A percentile compares a stretch with the other conserved stretches of the same genome.
Evolutionary conservation across 2,888 invertebrate species (phyloP).

Genomic region (Cryptus viduatorius): DNA sequence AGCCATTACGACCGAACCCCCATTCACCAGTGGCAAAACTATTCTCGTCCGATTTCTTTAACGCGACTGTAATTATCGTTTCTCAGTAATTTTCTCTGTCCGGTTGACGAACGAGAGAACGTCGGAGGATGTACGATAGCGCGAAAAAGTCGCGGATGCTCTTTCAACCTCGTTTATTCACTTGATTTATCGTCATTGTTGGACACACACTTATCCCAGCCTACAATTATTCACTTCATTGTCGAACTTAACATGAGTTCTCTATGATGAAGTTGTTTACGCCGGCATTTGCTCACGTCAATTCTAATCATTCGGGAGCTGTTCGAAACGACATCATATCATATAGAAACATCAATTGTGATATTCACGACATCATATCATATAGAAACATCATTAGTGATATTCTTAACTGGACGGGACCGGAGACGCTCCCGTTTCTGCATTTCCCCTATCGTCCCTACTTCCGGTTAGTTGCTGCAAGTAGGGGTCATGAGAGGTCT

Average conservation of each 20-base stretch:
- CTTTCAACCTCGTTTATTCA: conserved; percentile 58
- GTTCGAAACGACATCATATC: too few species aligned
- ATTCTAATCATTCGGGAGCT: too few species aligned
- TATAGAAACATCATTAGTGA: too few species aligned
- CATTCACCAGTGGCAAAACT: conserved; percentile 35
- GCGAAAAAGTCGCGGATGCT: conserved; percentile 61
- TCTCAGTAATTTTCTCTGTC: conserved; percentile 64
- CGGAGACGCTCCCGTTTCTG: too few species aligned
- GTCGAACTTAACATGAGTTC: neutral
- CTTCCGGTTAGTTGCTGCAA: too few species aligned
- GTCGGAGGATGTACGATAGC: conserved; percentile 35
- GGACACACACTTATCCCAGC: conserved; percentile 17
- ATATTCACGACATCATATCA: too few species aligned
- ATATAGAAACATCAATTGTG: too few species aligned
- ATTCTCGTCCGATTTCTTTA: conserved; percentile 65
- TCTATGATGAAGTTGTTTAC: neutral
- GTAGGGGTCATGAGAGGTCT: too few species aligned
- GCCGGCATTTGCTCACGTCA: too few species aligned
- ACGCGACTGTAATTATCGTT: conserved; percentile 68
- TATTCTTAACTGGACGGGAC: too few species aligned
- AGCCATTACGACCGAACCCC: conserved; percentile 56
- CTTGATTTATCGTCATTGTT: conserved; percentile 51
- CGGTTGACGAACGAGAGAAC: conserved; percentile 54
- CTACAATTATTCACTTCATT: neutral
- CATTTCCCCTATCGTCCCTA: too few species aligned